A percentile compares a stretch with the other conserved stretches of the same genome.
Conservation (phyloP, 2,113 vertebrate species). For the Psittacara wagleri region DNA sequence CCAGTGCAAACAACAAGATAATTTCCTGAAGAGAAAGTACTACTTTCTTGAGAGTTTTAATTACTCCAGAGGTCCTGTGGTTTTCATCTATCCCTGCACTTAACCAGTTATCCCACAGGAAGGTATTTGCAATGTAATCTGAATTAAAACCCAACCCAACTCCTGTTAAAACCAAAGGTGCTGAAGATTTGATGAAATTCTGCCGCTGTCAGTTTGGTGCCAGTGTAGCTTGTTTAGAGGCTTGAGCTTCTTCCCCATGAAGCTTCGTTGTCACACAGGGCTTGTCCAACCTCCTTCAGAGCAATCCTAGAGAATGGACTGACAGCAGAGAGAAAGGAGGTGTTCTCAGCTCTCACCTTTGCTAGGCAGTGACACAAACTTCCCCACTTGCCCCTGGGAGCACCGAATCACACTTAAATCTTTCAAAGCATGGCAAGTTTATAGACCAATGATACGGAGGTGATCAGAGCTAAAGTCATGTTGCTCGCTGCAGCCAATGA, state of each 20-base stretch:
- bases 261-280: neutral
- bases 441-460: neutral
- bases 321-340: neutral
- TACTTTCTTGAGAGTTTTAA: slow-evolving; percentile 33
- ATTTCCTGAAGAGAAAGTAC: slow-evolving; percentile 45
- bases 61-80: slow-evolving; percentile 23
- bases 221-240: neutral
- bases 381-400: neutral
- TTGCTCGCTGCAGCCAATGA: rapidly evolving
- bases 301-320: neutral
- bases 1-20: slow-evolving; percentile 31
- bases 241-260: neutral
- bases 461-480: rapidly evolving
- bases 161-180: neutral
- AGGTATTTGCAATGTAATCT: slow-evolving; percentile 58
- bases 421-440: neutral
- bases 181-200: neutral
- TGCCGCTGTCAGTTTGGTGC: neutral
- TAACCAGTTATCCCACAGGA: neutral
- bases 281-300: neutral
- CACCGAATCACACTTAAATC: neutral
- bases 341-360: neutral
- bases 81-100: slow-evolving; percentile 33
- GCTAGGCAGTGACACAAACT: neutral
- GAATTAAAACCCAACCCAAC: slow-evolving; percentile 32